These are phyloP conservation scores for Merluccius polli DNA, from an alignment of 2,797 vertebrate species.

Conservation along the genomic window DNA sequence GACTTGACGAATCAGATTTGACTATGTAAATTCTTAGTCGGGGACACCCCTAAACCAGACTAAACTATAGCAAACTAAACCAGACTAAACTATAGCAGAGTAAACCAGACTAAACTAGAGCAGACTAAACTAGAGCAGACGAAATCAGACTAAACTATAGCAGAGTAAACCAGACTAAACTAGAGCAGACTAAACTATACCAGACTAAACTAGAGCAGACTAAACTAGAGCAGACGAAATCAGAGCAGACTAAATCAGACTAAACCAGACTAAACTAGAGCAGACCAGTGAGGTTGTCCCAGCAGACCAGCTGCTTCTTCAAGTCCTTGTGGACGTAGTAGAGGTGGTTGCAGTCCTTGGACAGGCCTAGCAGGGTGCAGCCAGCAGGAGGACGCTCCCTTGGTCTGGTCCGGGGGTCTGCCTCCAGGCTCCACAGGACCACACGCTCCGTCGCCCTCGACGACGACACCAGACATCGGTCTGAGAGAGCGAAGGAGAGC, in stretches of 20 bases:
- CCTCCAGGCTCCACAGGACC: conserved; percentile 75
- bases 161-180: background rate
- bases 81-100: background rate
- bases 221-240: background rate
- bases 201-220: no score
- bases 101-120: background rate
- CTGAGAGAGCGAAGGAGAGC: conserved; percentile 49
- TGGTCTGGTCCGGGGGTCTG: conserved; percentile 49
- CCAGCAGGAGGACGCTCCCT: conserved; percentile 60
- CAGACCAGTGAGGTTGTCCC: conserved; percentile 76
- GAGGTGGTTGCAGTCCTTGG: conserved; percentile 58
- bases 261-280: background rate
- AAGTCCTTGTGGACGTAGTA: conserved; percentile 71
- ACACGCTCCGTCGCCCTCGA: conserved; percentile 57
- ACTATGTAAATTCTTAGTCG: no score
- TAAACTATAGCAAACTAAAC: background rate
- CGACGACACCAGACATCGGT: conserved; percentile 65
- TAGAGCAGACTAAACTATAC: no score
- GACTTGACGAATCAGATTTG: no score
- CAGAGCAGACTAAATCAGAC: no score
- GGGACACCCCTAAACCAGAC: background rate
- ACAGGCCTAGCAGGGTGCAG: conserved; percentile 57
- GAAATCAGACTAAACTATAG: background rate
- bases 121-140: no score
- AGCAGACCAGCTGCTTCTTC: conserved; percentile 71